Conservation (phyloP, 2,113 vertebrate genomes). For the Asarcornis scutulata region DNA sequence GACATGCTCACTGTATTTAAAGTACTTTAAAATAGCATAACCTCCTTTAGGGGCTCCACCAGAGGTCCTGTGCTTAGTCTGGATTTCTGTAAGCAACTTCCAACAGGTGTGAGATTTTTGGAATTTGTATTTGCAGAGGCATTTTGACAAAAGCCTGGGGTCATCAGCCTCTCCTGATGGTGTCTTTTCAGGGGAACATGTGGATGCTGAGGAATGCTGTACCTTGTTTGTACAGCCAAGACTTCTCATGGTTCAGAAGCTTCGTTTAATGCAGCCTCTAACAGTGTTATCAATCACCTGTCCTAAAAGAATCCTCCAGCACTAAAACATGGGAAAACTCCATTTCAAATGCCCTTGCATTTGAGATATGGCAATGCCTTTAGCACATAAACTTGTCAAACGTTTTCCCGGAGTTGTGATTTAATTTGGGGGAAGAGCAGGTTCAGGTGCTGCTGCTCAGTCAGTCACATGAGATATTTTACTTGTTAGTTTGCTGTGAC, state of each 20-base stretch:
- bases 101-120: accelerated
- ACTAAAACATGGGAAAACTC: background rate
- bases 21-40: background rate
- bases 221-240: background rate
- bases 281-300: background rate
- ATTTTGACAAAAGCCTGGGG: background rate
- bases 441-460: background rate
- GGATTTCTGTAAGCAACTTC: background rate
- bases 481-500: accelerated
- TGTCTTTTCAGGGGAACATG: background rate
- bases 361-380: accelerated
- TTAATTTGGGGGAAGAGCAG: background rate
- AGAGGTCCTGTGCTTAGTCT: background rate
- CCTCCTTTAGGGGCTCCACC: background rate
- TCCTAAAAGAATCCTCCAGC: background rate
- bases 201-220: background rate
- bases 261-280: background rate
- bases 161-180: background rate
- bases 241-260: background rate
- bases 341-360: background rate
- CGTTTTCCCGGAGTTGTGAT: background rate
- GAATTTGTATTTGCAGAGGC: background rate
- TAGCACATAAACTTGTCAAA: background rate
- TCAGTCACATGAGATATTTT: background rate
- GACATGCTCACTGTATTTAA: background rate